phyloP scores from a whole-genome alignment of 23 tunicate species.

The Clavelina lepadiformis region DNA sequence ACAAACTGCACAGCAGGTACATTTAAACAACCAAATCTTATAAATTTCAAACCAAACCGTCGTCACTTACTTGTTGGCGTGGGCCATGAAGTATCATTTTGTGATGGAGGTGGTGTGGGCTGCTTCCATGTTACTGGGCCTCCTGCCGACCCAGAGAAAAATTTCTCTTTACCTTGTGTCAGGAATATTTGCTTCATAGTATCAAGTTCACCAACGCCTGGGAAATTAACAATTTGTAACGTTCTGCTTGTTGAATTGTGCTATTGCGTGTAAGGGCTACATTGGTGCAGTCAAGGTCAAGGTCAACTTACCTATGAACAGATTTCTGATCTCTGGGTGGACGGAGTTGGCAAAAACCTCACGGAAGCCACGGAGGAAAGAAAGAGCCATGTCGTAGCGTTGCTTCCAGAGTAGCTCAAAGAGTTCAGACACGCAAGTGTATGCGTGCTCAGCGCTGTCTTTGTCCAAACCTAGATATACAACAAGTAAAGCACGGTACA shows the following conservation, averaged over 20 bases:
- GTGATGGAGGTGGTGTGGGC: slow-evolving; percentile 52
- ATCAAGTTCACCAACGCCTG: slow-evolving; percentile 88
- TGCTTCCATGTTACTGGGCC: slow-evolving; percentile 75
- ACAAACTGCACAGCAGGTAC: too few species aligned
- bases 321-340: slow-evolving; percentile 63
- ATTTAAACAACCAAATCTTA: too few species aligned
- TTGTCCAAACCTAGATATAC: slow-evolving; percentile 72
- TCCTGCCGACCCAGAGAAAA: slow-evolving; percentile 48
- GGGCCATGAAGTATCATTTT: slow-evolving; percentile 11
- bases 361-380: slow-evolving; percentile 89
- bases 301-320: slow-evolving; percentile 53
- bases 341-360: slow-evolving; percentile 82
- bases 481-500: too few species aligned
- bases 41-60: not conserved
- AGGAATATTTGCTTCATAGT: slow-evolving; percentile 87
- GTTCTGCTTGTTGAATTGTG: too few species aligned
- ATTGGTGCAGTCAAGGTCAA: too few species aligned
- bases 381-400: slow-evolving; percentile 81
- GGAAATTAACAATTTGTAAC: too few species aligned
- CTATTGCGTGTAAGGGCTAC: too few species aligned
- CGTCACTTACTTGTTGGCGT: slow-evolving; percentile 6
- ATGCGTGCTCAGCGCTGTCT: slow-evolving; percentile 85
- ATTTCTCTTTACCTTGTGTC: slow-evolving; percentile 87
- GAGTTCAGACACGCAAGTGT: slow-evolving; percentile 77
- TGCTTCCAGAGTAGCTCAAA: slow-evolving; percentile 82